Conservation (phyloP, 1,140 invertebrate species). For the Apis mellifera region DNA sequence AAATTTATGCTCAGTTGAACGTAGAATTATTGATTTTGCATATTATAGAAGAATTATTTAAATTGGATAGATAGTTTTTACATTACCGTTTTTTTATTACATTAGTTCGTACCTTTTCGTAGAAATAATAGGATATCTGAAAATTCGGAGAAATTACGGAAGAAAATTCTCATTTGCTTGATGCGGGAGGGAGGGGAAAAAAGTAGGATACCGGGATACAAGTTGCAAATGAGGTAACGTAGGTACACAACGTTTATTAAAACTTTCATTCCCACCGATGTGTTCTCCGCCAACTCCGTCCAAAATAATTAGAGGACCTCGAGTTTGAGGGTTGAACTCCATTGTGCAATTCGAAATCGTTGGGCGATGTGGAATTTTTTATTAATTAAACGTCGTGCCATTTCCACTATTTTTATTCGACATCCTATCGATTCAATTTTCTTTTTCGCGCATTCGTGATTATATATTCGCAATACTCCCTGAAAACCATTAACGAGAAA, state of each 20-base stretch:
- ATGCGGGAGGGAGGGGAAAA: not conserved
- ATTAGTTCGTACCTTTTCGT: not conserved
- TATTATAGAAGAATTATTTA: no score
- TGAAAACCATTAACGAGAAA: not conserved
- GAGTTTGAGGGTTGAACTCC: not conserved
- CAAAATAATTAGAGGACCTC: not conserved
- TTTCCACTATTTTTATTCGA: not conserved
- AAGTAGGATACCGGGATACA: not conserved
- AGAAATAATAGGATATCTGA: not conserved
- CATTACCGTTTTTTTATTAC: not conserved
- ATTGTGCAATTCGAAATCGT: not conserved
- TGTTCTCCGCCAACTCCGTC: not conserved
- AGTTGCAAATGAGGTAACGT: not conserved
- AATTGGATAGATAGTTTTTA: no score
- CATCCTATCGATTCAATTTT: not conserved
- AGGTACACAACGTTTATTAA: not conserved
- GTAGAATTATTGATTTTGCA: no score
- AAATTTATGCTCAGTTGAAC: no score
- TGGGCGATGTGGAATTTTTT: not conserved
- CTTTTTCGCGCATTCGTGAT: no score
- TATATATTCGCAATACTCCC: no score
- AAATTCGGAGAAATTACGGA: not conserved
- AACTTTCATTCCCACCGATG: not conserved
- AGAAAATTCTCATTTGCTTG: not conserved
- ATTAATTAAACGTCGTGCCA: not conserved